Percentiles rank a stretch among this genome's conserved stretches.
Conservation (phyloP, 2,797 vertebrate species). For the Loris lydekkerianus region DNA sequence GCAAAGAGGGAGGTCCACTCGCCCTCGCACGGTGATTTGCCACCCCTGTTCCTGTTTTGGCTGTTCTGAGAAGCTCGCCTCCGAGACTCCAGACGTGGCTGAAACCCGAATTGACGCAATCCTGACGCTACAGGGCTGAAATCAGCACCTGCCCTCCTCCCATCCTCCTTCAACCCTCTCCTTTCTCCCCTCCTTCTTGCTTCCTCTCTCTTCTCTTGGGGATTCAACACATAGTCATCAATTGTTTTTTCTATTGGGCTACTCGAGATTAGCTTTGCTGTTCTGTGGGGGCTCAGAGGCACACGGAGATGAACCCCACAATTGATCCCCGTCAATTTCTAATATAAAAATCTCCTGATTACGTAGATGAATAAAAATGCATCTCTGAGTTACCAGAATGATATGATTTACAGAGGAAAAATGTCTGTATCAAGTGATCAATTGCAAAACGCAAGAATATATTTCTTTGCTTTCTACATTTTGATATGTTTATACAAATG, state of each 20-base stretch:
- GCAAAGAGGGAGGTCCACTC: conserved; percentile 73
- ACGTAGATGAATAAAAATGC: neutral
- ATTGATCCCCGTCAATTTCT: conserved; percentile 52
- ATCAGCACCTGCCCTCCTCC: conserved; percentile 89
- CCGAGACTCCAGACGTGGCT: conserved; percentile 89
- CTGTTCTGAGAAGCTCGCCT: conserved; percentile 90
- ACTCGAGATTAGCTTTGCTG: conserved; percentile 84
- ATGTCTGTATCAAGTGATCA: conserved; percentile 32
- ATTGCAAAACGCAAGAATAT: conserved; percentile 40
- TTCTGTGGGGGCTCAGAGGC: conserved; percentile 64
- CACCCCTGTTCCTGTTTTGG: conserved; percentile 87
- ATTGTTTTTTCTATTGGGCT: conserved; percentile 89
- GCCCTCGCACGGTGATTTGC: conserved; percentile 85
- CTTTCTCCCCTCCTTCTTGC: conserved; percentile 46
- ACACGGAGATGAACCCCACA: conserved; percentile 59
- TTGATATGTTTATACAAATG: neutral
- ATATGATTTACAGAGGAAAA: conserved; percentile 46
- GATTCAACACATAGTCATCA: conserved; percentile 88
- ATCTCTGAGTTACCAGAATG: conserved; percentile 37
- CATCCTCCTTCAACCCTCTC: conserved; percentile 22
- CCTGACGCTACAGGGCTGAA: conserved; percentile 95
- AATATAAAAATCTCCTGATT: conserved; percentile 59
- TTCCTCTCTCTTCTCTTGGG: conserved; percentile 82
- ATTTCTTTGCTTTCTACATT: conserved; percentile 22
- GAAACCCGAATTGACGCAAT: conserved; percentile 95